A percentile compares a stretch with the other conserved stretches of the same genome.
Conservation (phyloP, 2,888 invertebrate genomes). For the Sphecodes monilicornis region DNA sequence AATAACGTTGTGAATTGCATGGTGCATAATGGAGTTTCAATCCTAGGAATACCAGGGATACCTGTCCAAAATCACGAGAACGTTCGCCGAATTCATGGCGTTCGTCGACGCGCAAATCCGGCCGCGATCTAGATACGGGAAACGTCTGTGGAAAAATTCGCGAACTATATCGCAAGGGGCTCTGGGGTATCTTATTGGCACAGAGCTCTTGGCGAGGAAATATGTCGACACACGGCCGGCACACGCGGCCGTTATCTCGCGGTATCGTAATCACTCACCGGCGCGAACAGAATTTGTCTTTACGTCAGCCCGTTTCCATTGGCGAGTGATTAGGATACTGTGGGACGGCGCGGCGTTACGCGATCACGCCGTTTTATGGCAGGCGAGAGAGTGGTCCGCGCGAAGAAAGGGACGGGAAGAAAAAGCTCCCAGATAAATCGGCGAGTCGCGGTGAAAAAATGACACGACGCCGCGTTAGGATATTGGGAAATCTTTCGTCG, state of each 20-base stretch:
- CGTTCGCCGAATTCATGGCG: constrained; percentile 14
- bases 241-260: constrained; percentile 46
- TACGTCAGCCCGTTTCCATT: constrained; percentile 69
- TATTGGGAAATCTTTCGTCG: constrained; percentile 46
- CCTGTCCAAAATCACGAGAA: background rate
- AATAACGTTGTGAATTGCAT: background rate
- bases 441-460: background rate
- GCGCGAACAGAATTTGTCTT: constrained; percentile 71
- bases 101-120: background rate
- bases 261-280: constrained; percentile 69
- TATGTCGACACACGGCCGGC: constrained; percentile 51
- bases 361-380: background rate
- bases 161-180: background rate
- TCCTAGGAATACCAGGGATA: background rate
- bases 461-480: constrained; percentile 7
- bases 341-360: background rate
- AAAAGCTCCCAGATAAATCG: background rate
- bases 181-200: background rate
- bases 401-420: constrained; percentile 3
- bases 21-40: background rate
- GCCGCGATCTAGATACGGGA: constrained; percentile 43
- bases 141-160: constrained; percentile 8
- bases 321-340: constrained; percentile 59
- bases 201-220: constrained; percentile 31
- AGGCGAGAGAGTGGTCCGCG: constrained; percentile 13